Evolutionary conservation across 2,888 invertebrate species (phyloP), one percentile per base, ranked within the genome.

Genomic region (Drosophila conformis): DNA sequence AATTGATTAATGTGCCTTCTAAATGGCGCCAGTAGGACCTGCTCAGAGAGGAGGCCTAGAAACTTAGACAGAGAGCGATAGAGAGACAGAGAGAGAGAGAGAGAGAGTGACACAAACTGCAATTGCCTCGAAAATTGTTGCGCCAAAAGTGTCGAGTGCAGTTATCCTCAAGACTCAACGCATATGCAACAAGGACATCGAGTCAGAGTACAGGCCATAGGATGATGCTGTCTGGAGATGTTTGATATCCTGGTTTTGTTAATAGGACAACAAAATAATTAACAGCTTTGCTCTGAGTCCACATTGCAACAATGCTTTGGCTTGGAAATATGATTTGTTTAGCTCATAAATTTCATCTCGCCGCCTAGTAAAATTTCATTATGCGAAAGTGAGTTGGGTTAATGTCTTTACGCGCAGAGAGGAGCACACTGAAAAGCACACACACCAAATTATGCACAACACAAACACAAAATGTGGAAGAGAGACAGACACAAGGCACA

Each of bases 1-100:
- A 87, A 89, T 89, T 85, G 85, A 85, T 89, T 85, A 85, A 85
- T 85, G 85, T 73, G 88, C 73, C 88, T 79, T 85, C 83, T 75
- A 85, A 89, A 87, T 79, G 90, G 88, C 88, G 88, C 88, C 84
- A 82, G 71, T 61, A 73, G 60, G 64, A 38, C 60, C 64, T 64
- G 49, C 63, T 58, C 15, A 25, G 25, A 46, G 25, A 11, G 15
- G 33, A 42, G 21, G 46, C 21, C 38, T 6, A 15, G 21, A 1
- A 18, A 29, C n/a, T 1, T 46, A 4, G 15, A 8, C 25, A 25
- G 15, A 25, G 27, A 42, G n/a, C 1, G 29, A 29, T 1, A 2
- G 21, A 8, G 15, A 33, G 25, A 7, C 27, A 15, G 18, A 13
- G 33, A 56, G 52, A 73, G 71, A 60, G 54, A 63, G 40, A 51